Conservation (phyloP, 2,797 vertebrate genomes). For the Scleropages formosus region DNA sequence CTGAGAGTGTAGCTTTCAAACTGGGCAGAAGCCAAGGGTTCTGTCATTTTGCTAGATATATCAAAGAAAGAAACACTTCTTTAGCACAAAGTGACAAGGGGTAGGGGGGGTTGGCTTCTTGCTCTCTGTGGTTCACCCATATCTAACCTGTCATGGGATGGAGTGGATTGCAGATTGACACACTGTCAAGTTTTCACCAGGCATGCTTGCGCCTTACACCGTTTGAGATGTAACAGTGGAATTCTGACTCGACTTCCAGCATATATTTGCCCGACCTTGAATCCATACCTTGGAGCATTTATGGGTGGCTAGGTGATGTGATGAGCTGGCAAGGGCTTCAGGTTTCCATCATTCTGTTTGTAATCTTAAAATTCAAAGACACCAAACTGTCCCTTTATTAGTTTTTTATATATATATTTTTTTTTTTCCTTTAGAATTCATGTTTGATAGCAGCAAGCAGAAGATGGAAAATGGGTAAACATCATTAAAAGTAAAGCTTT, state of each 20-base stretch:
- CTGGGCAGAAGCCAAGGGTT: background rate
- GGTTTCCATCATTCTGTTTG: slow-evolving; percentile 6
- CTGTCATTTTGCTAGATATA: background rate
- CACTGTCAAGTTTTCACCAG: background rate
- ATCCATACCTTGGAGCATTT: slow-evolving; percentile 3
- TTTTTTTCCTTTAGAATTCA: too few species aligned
- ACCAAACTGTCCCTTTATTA: too few species aligned
- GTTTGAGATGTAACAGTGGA: background rate
- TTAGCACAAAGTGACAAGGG: background rate
- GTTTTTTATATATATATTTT: too few species aligned
- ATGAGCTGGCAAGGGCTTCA: slow-evolving; percentile 14
- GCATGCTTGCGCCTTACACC: background rate
- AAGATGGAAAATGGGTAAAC: too few species aligned
- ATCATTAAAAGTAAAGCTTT: too few species aligned
- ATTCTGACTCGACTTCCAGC: background rate
- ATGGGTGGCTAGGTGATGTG: background rate
- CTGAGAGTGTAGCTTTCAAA: background rate
- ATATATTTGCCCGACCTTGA: slow-evolving; percentile 4
- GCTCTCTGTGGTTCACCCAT: background rate
- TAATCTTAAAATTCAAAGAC: background rate
- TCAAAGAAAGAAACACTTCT: background rate
- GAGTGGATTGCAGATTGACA: slow-evolving; percentile 14
- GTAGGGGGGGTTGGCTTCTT: background rate
- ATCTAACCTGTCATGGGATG: slow-evolving; percentile 3
- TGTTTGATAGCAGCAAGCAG: too few species aligned